These are phyloP conservation scores for Limonius californicus DNA, from an alignment of 1,140 invertebrate genomes.

Conservation along the genomic window DNA sequence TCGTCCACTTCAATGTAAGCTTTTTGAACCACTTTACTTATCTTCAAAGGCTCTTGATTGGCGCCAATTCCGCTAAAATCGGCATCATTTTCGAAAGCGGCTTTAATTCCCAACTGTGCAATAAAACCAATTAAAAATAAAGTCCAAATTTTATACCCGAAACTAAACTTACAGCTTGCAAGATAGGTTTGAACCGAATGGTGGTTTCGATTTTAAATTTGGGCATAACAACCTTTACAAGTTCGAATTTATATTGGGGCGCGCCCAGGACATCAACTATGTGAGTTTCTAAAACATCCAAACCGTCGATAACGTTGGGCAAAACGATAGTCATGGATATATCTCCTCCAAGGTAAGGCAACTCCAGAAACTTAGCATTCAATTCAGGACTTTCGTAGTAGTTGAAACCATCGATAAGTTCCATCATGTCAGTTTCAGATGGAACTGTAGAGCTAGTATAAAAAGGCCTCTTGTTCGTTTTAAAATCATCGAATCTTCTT, in stretches of 20 bases:
- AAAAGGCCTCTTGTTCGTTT: too few species aligned
- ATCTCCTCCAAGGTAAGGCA: slow-evolving; percentile 57
- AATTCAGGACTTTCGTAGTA: slow-evolving; percentile 51
- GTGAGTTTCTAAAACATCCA: slow-evolving; percentile 34
- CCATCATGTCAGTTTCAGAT: slow-evolving; percentile 64
- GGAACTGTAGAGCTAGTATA: too few species aligned
- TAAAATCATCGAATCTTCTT: too few species aligned
- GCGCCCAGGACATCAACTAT: slow-evolving; percentile 30
- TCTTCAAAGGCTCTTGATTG: slow-evolving; percentile 17
- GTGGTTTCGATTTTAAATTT: slow-evolving; percentile 48
- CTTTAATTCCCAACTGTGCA: slow-evolving; percentile 52
- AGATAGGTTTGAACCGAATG: slow-evolving; percentile 41
- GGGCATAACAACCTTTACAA: slow-evolving; percentile 41
- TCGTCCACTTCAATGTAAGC: slow-evolving; percentile 62
- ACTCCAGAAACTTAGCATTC: slow-evolving; percentile 53
- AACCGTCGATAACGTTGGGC: slow-evolving; percentile 59
- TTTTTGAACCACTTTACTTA: slow-evolving; percentile 57
- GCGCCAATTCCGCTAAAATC: slow-evolving; percentile 54
- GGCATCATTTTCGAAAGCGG: slow-evolving; percentile 50
- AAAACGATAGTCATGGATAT: slow-evolving; percentile 63
- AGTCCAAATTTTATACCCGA: neutral
- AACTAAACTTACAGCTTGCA: slow-evolving; percentile 41
- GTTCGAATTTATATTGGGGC: slow-evolving; percentile 28
- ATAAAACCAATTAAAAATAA: slow-evolving; percentile 20
- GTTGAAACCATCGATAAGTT: slow-evolving; percentile 50